These are phyloP conservation scores for Drosophila mauritiana DNA, from an alignment of 1,140 invertebrate species.

Conservation along the genomic window DNA sequence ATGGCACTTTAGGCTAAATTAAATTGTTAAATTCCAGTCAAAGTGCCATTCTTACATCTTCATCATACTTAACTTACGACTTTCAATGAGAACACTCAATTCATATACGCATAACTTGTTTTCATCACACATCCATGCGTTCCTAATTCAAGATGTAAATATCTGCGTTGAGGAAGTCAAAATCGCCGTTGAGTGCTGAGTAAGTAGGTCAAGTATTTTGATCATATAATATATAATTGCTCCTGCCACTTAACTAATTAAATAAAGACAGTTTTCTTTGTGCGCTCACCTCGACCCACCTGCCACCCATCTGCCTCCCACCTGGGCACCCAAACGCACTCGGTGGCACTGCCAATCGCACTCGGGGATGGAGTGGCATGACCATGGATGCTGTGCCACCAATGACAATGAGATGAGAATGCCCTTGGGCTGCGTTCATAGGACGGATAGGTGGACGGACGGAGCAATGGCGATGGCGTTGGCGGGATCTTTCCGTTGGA, in stretches of 20 bases:
- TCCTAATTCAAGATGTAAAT: neutral
- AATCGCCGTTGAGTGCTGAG: constrained; percentile 4
- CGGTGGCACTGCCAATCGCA: constrained; percentile 1
- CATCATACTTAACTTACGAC: neutral
- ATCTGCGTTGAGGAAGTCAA: constrained; percentile 13
- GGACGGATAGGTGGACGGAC: neutral
- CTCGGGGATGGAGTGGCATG: constrained; percentile 13
- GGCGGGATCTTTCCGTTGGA: constrained; percentile 19
- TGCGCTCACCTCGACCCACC: constrained; percentile 12
- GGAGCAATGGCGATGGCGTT: neutral
- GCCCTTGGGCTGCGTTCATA: constrained; percentile 19
- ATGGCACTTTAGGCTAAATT: neutral
- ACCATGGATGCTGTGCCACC: constrained; percentile 24
- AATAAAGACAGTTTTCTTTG: constrained; percentile 40
- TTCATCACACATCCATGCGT: neutral
- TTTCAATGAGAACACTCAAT: neutral
- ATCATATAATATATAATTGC: constrained; percentile 46
- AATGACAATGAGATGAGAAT: constrained; percentile 38
- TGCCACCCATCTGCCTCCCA: constrained; percentile 19
- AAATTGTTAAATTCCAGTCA: no score
- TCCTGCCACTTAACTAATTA: constrained; percentile 63
- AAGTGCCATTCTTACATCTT: neutral
- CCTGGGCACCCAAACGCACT: constrained; percentile 18
- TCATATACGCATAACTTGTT: neutral
- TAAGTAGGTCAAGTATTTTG: constrained; percentile 48